Percentiles rank a stretch among this genome's conserved stretches.
phyloP scores from a whole-genome alignment of 1,140 invertebrate genomes.

The Diachasma alloeum region DNA sequence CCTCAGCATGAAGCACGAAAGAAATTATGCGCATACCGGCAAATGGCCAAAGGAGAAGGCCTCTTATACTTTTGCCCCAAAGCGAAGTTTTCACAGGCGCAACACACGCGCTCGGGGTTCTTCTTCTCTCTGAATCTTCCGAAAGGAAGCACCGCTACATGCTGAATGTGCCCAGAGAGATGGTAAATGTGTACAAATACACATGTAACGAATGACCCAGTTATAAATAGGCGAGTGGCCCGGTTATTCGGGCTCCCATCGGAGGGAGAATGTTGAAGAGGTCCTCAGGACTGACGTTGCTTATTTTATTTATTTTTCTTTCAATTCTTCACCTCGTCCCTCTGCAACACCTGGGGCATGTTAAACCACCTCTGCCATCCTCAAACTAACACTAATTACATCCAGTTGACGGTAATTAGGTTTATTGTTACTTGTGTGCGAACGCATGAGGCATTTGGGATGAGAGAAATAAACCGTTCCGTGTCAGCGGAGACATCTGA shows the following conservation, averaged over 20 bases:
- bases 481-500: not conserved
- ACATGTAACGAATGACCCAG: constrained; percentile 51
- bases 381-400: not conserved
- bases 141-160: constrained; percentile 2
- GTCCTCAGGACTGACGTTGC: not conserved
- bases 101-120: constrained; percentile 6
- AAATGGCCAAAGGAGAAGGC: not conserved
- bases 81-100: constrained; percentile 21
- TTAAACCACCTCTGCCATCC: not conserved
- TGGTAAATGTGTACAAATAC: constrained; percentile 24
- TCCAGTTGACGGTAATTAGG: not conserved
- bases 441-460: not conserved
- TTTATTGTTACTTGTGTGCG: constrained; percentile 7
- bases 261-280: not conserved
- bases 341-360: not conserved
- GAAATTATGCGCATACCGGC: not conserved
- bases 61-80: not conserved
- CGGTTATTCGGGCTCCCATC: constrained; percentile 30
- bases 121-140: not conserved
- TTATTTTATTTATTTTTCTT: not conserved
- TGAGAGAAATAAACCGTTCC: not conserved
- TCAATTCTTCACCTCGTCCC: not conserved
- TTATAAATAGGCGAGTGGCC: constrained; percentile 62
- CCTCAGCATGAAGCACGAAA: not conserved
- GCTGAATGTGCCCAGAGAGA: constrained; percentile 1